phyloP scores from a whole-genome alignment of 2,113 vertebrate genomes.

The Lichenostomus cassidix region DNA sequence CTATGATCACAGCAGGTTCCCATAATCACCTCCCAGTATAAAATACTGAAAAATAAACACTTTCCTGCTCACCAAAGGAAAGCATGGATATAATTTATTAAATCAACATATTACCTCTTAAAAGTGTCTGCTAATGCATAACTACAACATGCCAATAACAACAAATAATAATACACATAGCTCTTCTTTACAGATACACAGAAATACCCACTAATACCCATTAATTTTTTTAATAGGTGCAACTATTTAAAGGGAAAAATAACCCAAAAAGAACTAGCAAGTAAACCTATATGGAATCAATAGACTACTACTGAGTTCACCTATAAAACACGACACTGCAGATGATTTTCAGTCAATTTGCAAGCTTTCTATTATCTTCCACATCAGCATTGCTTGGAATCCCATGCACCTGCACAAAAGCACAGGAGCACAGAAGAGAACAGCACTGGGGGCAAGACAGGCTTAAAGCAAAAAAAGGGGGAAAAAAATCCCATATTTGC shows the following conservation, averaged over 20 bases:
- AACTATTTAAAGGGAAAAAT: background rate
- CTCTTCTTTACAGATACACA: background rate
- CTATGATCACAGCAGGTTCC: slow-evolving; percentile 19
- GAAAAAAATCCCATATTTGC: background rate
- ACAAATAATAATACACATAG: background rate
- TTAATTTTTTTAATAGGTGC: background rate
- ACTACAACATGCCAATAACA: background rate
- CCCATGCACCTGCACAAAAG: background rate
- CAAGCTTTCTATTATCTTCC: background rate
- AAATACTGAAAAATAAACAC: slow-evolving; percentile 39
- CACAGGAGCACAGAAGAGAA: background rate
- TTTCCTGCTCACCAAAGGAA: background rate
- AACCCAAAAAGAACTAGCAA: background rate
- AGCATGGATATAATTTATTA: background rate
- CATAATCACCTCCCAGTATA: background rate
- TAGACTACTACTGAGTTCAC: background rate
- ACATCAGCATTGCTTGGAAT: background rate
- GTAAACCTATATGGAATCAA: background rate
- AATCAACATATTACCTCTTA: background rate
- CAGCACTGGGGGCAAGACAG: background rate
- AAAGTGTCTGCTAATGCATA: background rate
- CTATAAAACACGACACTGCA: background rate
- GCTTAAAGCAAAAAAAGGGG: background rate
- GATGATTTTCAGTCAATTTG: background rate
- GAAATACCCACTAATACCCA: background rate